These are phyloP conservation scores for Apantesis nais DNA, from an alignment of 2,888 invertebrate species.

Conservation along the genomic window DNA sequence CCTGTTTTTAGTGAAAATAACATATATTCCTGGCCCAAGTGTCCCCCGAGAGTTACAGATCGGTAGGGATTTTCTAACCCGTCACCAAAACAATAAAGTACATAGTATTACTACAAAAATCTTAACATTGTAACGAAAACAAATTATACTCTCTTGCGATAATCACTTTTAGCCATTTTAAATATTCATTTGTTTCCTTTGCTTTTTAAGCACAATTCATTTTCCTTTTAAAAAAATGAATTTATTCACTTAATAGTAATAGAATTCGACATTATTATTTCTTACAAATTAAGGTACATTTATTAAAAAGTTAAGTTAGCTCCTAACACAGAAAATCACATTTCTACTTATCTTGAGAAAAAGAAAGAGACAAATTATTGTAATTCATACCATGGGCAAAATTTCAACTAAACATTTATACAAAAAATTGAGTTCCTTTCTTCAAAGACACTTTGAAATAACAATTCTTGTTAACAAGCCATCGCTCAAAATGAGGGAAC, in stretches of 20 bases:
- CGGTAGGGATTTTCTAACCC: too few relatives aligned
- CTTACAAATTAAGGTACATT: not conserved
- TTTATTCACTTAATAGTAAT: not conserved
- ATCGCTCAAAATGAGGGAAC: conserved; percentile 37
- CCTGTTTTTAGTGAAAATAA: too few relatives aligned
- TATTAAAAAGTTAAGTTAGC: not conserved
- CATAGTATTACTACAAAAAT: too few relatives aligned
- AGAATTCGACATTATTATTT: not conserved
- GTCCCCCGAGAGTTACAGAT: too few relatives aligned
- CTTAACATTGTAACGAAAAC: too few relatives aligned
- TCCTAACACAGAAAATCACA: not conserved
- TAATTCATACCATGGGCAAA: not conserved
- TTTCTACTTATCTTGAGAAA: not conserved
- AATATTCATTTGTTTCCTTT: not conserved
- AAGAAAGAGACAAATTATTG: not conserved
- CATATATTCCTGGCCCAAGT: too few relatives aligned
- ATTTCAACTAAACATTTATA: not conserved
- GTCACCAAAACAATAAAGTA: too few relatives aligned
- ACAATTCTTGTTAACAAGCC: conserved; percentile 37
- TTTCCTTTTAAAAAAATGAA: not conserved
- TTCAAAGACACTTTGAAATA: conserved; percentile 36
- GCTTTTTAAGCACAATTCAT: not conserved
- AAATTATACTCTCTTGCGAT: too few relatives aligned
- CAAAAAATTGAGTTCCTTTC: not conserved
- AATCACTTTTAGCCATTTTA: too few relatives aligned